A percentile compares a stretch with the other conserved stretches of the same genome.
Evolutionary conservation across 1,140 invertebrate genomes (phyloP).

Genomic region (Nilaparvata lugens): DNA sequence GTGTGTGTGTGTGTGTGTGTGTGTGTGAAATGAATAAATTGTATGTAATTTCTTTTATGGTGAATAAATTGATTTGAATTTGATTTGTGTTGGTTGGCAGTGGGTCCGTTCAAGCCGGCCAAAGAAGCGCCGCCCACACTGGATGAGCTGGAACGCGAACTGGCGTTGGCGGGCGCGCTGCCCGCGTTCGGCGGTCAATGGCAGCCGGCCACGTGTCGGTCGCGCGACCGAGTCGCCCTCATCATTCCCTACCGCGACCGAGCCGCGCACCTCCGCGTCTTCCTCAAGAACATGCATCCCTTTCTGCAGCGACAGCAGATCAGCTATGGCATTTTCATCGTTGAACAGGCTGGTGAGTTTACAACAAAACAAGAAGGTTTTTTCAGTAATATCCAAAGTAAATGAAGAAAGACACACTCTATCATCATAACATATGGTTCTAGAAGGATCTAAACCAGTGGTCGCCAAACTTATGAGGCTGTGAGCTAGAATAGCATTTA

Average conservation of each 20-base stretch:
- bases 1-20: background rate
- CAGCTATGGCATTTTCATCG: conserved; percentile 88
- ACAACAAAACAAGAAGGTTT: background rate
- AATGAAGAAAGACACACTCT: no score
- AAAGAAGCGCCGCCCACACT: conserved; percentile 13
- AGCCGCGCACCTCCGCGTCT: conserved; percentile 67
- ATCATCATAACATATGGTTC: no score
- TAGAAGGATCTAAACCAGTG: no score
- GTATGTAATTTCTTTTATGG: no score
- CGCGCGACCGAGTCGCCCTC: conserved; percentile 73
- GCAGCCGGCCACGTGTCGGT: conserved; percentile 60
- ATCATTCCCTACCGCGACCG: conserved; percentile 77
- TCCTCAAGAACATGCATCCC: conserved; percentile 84
- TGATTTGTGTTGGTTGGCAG: conserved; percentile 15
- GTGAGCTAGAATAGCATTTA: no score
- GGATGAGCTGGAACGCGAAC: conserved; percentile 14
- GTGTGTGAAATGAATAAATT: background rate
- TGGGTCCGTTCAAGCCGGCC: conserved; percentile 19
- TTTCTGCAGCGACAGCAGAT: conserved; percentile 83
- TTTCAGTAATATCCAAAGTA: no score
- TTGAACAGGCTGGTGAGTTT: conserved; percentile 71
- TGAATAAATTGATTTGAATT: conserved; percentile 1
- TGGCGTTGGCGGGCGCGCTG: conserved; percentile 7
- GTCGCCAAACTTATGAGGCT: no score
- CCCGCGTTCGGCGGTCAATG: conserved; percentile 63